Evolutionary conservation across 2,797 vertebrate species (phyloP).

Genomic region (Aphelocoma californica): DNA sequence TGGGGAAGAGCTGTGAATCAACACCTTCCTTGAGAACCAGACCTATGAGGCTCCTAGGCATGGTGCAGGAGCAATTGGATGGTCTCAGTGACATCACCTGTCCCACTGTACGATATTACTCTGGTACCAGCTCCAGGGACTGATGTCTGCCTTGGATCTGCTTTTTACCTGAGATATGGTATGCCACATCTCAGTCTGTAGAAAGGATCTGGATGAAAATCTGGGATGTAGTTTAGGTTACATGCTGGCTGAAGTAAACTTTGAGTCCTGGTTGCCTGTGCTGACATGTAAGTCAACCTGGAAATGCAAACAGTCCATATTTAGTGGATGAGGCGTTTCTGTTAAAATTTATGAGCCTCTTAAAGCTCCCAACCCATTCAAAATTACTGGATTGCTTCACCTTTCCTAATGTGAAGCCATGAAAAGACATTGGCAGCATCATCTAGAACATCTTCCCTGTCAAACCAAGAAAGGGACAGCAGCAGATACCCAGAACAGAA

Average conservation of each 20-base stretch:
- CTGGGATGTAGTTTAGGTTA: not conserved
- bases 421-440: not conserved
- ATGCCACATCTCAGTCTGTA: not conserved
- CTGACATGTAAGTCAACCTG: not conserved
- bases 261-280: not conserved
- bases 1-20: not conserved
- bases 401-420: not conserved
- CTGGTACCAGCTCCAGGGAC: not conserved
- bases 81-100: not conserved
- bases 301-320: not conserved
- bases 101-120: rapidly evolving
- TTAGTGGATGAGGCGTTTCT: not conserved
- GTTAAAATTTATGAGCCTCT: not conserved
- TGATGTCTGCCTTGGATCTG: not conserved
- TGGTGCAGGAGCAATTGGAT: not conserved
- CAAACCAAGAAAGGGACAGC: not conserved
- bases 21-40: not conserved
- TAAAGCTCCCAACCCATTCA: not conserved
- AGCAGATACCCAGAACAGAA: not conserved
- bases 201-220: not conserved
- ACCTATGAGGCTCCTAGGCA: not conserved
- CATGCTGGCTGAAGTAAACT: not conserved
- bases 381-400: not conserved
- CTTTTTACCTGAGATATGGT: not conserved
- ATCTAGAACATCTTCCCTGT: not conserved